Base-by-base conservation (phyloP, 1,140 invertebrate genomes). In the Drosophila grimshawi region DNA sequence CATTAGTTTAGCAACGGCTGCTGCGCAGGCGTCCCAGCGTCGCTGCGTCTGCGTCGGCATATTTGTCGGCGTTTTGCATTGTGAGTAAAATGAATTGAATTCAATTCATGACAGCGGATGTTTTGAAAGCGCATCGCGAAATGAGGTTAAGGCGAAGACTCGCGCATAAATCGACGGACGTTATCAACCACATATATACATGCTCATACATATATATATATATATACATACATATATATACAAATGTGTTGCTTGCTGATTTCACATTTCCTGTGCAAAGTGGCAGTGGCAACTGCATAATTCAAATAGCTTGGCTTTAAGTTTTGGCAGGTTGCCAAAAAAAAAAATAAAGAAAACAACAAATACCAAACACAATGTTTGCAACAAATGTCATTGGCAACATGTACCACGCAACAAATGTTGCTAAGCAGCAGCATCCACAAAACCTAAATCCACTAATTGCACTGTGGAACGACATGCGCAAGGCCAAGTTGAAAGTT, bases 91-190 rank as follows among this genome's bases (percentile, higher is more conserved):
- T 72, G 69, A 53, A 71, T 81, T 60, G 62, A 69, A 75, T 59
- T 57, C 68, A 51, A 81, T 63, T 78, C 75, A 59, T 51, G 65
- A 75, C 66, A 82, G 80, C 80, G 80, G 80, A 82, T 82, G 80
- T 82, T 82, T 69, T 78, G 62, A 71, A 62, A 64, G 60, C 66
- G 52, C 29, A 46, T 64, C 56, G 56, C 60, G 61, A 62, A 78
- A 69, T 69, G 72, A 57, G 72, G 72, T 75, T 75, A 70, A 51
- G 60, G 53, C 66, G 43, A 52, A 60, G 63, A 60, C 55, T 65
- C 8, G 55, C 55, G 71, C 56, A 61, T 74, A 69, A 62, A 69
- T 69, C 57, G 52, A 52, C 33, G 11, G 32, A 3, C 57, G 51
- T 62, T 68, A 45, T 60, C 29, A 46, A 29, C 11, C 37, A 48